Base-by-base conservation (phyloP, 2,888 invertebrate genomes). In the Machimus atricapillus region DNA sequence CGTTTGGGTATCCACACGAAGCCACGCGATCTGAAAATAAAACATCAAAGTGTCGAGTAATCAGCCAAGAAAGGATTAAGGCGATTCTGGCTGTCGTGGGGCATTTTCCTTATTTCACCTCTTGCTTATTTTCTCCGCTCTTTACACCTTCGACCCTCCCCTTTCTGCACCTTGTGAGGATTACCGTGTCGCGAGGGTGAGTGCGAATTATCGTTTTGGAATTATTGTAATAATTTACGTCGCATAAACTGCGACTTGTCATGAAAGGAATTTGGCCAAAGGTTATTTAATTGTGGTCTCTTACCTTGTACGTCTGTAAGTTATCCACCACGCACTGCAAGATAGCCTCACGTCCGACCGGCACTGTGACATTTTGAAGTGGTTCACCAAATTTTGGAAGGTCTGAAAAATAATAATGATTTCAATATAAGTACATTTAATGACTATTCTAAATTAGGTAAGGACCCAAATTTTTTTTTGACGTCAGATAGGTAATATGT, bases 1-100 rank as follows among this genome's bases (percentile, higher is more conserved):
- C 9, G 97, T 97, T 92, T 97, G 97, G 56, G 97, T 97, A 93
- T 97, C 97, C 86, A 97, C 97, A 89, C 97, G 95, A 87, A 97
- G 94, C 97, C 97, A 97, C 91, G 97, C 97, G 90, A 97, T 97
- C 97, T 97, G 93, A 74, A 93, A 93, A 88, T 86, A 86, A 79
- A 76, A 83, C 73, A 87, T 77, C 86, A 77, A 86, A 87, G 79
- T 78, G 37, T 34, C 23, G 56, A 31, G 78, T 86, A 87, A 87
- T 87, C 85, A 85, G 77, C 83, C 37, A 37, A 85, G 76, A 83
- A 87, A 87, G 83, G 83, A 83, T 76, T 85, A 83, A 85, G 66
- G 66, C 66, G 27, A 43, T 52, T 31, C 43, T 16, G 19, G 66
- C 66, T 66, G 66, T 66, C 66, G 66, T 66, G 27, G 27, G 66